These are phyloP conservation scores for Bursaphelenchus mucronatus DNA, from an alignment of 1,140 invertebrate species.

Conservation along the genomic window DNA sequence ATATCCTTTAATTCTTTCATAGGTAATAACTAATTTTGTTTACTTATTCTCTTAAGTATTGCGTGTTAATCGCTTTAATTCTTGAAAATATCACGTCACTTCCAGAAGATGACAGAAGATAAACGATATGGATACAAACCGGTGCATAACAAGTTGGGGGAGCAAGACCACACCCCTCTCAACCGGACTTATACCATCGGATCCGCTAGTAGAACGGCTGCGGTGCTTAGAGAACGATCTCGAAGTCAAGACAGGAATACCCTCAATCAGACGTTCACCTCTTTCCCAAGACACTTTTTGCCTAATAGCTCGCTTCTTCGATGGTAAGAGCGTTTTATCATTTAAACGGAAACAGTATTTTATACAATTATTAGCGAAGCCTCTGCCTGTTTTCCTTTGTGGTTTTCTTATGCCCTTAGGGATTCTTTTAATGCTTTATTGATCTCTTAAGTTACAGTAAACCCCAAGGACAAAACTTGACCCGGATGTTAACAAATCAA, in stretches of 20 bases:
- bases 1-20: no score
- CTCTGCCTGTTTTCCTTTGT: no score
- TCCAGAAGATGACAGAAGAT: no score
- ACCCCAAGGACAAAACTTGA: constrained; percentile 20
- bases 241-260: constrained; percentile 32
- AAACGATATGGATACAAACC: constrained; percentile 19
- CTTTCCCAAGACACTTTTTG: constrained; percentile 10
- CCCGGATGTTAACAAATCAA: constrained; percentile 26
- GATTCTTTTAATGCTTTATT: not conserved
- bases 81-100: no score
- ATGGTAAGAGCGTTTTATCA: not conserved
- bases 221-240: constrained; percentile 26
- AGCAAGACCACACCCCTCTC: constrained; percentile 33
- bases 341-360: constrained; percentile 1
- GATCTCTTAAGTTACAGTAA: constrained; percentile 26
- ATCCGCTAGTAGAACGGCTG: not conserved
- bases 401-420: not conserved
- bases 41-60: no score
- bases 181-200: constrained; percentile 41
- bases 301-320: constrained; percentile 11
- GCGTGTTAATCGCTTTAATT: no score
- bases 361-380: constrained; percentile 12
- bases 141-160: constrained; percentile 30
- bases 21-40: no score
- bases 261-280: not conserved